Base-by-base conservation (phyloP, 2,888 invertebrate species). In the Ectropis crepuscularia region DNA sequence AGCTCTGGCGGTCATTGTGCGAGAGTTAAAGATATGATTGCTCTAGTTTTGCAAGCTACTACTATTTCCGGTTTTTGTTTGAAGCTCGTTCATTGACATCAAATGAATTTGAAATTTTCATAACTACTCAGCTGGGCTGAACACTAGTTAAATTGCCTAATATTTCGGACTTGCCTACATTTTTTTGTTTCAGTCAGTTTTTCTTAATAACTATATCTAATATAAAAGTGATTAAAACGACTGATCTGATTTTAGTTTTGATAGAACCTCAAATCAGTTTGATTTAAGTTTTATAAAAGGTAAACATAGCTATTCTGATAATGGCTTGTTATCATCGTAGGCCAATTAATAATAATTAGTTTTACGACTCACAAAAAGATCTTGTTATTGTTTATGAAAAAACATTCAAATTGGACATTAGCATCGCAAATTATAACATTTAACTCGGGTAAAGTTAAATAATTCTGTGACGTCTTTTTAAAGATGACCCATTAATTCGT, bases 401-500 rank as follows among this genome's bases (percentile, higher is more conserved):
- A 45, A 37, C n/a, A 38, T 42, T 45, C 46, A 61, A 41, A 53
- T 50, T 60, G 50, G 16, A 58, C 42, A 67, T 65, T 60, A 58
- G 58, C 67, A 72, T 63, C 43, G 45, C 54, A 58, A 70, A 72
- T 69, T 72, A 66, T 65, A 66, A 70, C 53, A 62, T 57, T 49
- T 50, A 39, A 50, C 42, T 6, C 37, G 48, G 16, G 8, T 45
- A 43, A 37, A 46, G 28, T 47, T 28, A 41, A 78, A 82, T 74
- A 79, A 81, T 85, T 83, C 84, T 73, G 75, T 83, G 82, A 84
- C 82, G 83, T 80, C 68, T 54, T 47, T 28, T 2, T 28, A 10
- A 48, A 28, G 47, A 53, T 66, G 62, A 60, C 66, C 63, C 63
- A 67, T 67, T 67, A 65, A 65, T 60, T 61, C 10, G 10, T 46